Percentiles rank a stretch among this genome's conserved stretches.
Conservation (phyloP, 2,888 invertebrate genomes). For the Caenorhabditis sulstoni region DNA sequence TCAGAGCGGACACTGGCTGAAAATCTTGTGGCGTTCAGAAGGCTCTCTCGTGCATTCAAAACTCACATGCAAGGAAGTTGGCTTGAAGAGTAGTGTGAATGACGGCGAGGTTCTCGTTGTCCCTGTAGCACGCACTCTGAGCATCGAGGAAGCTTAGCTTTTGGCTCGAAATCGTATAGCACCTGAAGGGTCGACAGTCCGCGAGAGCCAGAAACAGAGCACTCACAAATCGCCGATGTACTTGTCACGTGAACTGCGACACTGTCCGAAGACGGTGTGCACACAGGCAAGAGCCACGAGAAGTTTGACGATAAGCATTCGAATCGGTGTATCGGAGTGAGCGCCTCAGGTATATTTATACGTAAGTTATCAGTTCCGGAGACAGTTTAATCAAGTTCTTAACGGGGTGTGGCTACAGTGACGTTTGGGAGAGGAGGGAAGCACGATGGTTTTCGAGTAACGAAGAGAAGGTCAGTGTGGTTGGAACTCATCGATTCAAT, state of each 20-base stretch:
- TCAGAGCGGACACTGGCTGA: constrained; percentile 23
- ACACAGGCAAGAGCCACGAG: constrained; percentile 1
- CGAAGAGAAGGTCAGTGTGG: not conserved
- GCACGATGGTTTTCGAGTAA: constrained; percentile 1
- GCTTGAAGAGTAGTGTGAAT: constrained; percentile 22
- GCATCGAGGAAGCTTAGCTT: constrained; percentile 9
- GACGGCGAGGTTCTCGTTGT: constrained; percentile 8
- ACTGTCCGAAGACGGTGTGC: constrained; percentile 6
- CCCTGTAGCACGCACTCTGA: not conserved
- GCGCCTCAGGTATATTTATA: not conserved
- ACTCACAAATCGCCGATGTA: constrained; percentile 36
- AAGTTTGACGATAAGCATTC: not conserved
- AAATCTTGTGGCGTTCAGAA: no score
- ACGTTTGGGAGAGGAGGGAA: not conserved
- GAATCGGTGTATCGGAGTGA: not conserved
- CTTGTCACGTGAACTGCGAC: not conserved
- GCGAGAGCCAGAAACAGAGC: no score
- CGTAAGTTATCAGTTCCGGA: constrained; percentile 2
- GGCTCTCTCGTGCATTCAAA: no score
- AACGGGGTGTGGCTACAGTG: constrained; percentile 1
- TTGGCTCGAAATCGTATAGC: constrained; percentile 13
- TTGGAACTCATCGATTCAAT: not conserved
- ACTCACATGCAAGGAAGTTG: constrained; percentile 44
- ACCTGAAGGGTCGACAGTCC: constrained; percentile 10
- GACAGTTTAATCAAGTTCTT: not conserved